Evolutionary conservation across 2,113 vertebrate genomes (phyloP), one percentile per base, ranked within the genome.

Genomic region (Bucco capensis): DNA sequence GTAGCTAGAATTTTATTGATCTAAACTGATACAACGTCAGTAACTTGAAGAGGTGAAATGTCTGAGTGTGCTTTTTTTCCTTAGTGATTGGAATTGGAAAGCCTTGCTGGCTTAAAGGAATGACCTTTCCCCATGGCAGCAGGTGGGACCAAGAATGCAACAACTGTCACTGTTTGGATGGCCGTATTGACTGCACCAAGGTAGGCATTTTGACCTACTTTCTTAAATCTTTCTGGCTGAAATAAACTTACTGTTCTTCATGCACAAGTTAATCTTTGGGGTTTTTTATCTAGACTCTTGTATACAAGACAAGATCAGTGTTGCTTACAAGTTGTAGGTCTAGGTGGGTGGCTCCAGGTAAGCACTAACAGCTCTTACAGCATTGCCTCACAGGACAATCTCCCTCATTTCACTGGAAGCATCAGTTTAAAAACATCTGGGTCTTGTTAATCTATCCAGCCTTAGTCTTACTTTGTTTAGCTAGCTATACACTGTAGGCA

Each of bases 61-160:
- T 58, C 44, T 89, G 42, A 74, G 7, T 53, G 9, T 77, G 10
- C 10, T 21, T 42, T 65, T 44, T 21, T 33, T 14, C 8, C 21
- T 6, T 79, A 99, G 99, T 98, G 88, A 97, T 98, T 21, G 98
- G 98, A 25, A 96, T 98, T 5, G 98, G 98, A 79, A 98, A 98
- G 91, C 91, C 97, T 22, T 99, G 99, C 86, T 98, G 97, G 97
- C 97, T 97, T 9, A 97, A 96, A n/a, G 98, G 98, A 17, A 78
- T 97, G 19, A 97, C 98, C 47, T 98, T 98, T 85, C 98, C 98
- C 6, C 98, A 99, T 2, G 98, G 98, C 83, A 98, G 97, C 90
- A 96, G 96, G 5, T 99, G 99, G 99, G 95, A 98, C 17, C 98
- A 99, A 72, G 98, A 99, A 31, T 99, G 99, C 46, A 99, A 99